These are phyloP conservation scores for Bagarius yarrelli DNA, from an alignment of 2,113 vertebrate genomes.

Conservation along the genomic window DNA sequence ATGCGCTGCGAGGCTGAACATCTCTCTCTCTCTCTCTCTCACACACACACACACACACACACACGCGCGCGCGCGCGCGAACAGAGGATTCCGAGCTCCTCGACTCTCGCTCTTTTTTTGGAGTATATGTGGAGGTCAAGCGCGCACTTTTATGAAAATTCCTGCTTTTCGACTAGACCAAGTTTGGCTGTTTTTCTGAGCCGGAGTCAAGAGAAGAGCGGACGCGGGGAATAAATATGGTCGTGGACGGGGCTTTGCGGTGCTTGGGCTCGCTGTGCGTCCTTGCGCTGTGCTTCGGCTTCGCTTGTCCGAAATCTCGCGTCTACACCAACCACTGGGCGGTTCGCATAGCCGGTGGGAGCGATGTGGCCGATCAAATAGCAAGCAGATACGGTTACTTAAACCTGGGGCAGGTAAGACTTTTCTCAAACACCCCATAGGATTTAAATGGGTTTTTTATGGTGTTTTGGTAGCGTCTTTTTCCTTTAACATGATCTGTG, in stretches of 20 bases:
- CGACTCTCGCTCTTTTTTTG: slow-evolving; percentile 45
- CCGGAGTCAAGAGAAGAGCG: slow-evolving; percentile 51
- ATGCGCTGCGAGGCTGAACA: slow-evolving; percentile 51
- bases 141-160: slow-evolving; percentile 72
- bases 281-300: slow-evolving; percentile 81
- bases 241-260: slow-evolving; percentile 74
- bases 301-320: slow-evolving; percentile 83
- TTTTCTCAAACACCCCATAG: background rate
- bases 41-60: slow-evolving; percentile 43
- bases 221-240: slow-evolving; percentile 76
- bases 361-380: slow-evolving; percentile 85
- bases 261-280: slow-evolving; percentile 75
- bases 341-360: slow-evolving; percentile 86
- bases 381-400: slow-evolving; percentile 93
- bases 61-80: slow-evolving; percentile 44
- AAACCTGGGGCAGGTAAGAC: slow-evolving; percentile 94
- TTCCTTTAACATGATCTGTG: background rate
- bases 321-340: slow-evolving; percentile 99
- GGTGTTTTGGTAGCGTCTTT: background rate
- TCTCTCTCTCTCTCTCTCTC: no score
- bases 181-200: slow-evolving; percentile 74
- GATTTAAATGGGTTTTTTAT: background rate
- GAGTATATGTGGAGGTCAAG: slow-evolving; percentile 58
- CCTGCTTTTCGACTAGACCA: slow-evolving; percentile 60
- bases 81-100: slow-evolving; percentile 54